These are phyloP conservation scores for Oncorhynchus tshawytscha DNA, from an alignment of 2,113 vertebrate species.

Conservation along the genomic window DNA sequence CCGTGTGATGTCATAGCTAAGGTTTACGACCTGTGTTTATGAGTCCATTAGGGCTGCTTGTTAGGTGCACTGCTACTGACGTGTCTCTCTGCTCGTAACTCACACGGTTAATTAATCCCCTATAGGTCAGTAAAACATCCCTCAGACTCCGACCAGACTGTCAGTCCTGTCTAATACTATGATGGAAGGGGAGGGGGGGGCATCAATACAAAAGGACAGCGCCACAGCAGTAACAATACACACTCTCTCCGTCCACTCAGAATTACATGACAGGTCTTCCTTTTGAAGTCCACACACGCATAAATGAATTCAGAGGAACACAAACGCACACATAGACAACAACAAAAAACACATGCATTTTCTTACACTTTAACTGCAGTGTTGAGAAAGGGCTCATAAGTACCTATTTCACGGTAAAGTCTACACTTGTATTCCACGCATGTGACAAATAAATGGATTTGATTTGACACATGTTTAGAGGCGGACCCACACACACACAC, in stretches of 20 bases:
- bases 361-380: no score
- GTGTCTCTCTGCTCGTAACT: conserved; percentile 37
- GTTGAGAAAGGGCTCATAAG: no score
- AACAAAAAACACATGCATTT: not conserved
- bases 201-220: not conserved
- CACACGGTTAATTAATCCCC: conserved; percentile 36
- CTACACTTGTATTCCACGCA: no score
- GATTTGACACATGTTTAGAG: no score
- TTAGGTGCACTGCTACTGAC: conserved; percentile 30
- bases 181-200: conserved; percentile 83
- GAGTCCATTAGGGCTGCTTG: conserved; percentile 48
- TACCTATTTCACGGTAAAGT: no score
- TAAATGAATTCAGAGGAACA: no score
- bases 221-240: no score
- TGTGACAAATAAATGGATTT: no score
- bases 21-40: conserved; percentile 44
- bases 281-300: no score
- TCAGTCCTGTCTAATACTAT: not conserved
- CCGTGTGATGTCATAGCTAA: not conserved
- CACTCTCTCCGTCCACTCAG: no score
- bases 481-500: not conserved
- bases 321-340: not conserved
- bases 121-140: not conserved
- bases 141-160: no score
- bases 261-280: no score